These are phyloP conservation scores for Anguilla obscura DNA, from an alignment of 2,797 vertebrate genomes.

Conservation along the genomic window DNA sequence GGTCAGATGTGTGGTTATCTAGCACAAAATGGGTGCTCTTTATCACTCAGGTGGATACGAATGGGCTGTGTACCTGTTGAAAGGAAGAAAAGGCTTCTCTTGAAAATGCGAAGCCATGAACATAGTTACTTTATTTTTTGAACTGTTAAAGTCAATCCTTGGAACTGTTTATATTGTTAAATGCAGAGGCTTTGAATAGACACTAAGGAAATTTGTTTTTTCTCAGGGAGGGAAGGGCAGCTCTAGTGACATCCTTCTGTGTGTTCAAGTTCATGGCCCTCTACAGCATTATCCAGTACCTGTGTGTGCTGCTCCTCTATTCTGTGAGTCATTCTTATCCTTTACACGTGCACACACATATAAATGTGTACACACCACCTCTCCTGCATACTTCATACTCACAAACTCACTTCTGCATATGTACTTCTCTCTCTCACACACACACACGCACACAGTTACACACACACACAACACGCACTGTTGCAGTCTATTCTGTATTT, in stretches of 20 bases:
- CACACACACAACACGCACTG: not conserved
- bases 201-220: not conserved
- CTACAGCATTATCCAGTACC: slow-evolving; percentile 55
- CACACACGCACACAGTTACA: not conserved
- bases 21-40: not conserved
- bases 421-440: not conserved
- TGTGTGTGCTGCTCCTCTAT: slow-evolving; percentile 52
- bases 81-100: not conserved
- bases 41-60: not conserved
- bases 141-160: not conserved
- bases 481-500: not conserved
- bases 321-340: slow-evolving; percentile 39
- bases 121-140: not conserved
- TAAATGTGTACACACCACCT: not conserved
- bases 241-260: slow-evolving; percentile 53
- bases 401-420: not conserved
- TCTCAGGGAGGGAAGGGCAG: slow-evolving; percentile 51
- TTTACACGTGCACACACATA: not conserved
- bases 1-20: not conserved
- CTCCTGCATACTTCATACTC: not conserved
- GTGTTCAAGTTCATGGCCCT: slow-evolving; percentile 58
- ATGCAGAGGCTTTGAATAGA: not conserved
- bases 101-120: not conserved
- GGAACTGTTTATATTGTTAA: not conserved
- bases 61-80: not conserved